phyloP scores from a whole-genome alignment of 2,888 invertebrate species.

The Caenorhabditis wallacei region DNA sequence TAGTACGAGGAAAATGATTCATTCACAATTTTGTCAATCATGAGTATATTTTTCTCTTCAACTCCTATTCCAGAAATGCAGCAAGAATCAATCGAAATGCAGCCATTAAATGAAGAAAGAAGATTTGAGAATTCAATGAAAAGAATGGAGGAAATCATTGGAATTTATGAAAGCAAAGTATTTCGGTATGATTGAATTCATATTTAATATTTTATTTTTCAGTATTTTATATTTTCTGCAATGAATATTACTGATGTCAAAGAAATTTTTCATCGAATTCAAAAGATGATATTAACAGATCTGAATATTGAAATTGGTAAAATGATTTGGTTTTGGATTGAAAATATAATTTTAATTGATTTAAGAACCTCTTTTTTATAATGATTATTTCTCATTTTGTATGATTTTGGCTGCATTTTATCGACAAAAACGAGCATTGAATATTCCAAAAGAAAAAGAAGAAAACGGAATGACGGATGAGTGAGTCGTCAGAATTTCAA shows the following conservation, averaged over 20 bases:
- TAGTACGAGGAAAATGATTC: conserved; percentile 29
- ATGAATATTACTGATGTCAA: not conserved
- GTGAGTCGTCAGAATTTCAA: not conserved
- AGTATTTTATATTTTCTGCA: conserved; percentile 26
- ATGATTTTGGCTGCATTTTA: conserved; percentile 50
- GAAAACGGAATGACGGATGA: not conserved
- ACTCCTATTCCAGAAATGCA: conserved; percentile 14
- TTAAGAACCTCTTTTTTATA: not conserved
- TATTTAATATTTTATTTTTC: conserved; percentile 5
- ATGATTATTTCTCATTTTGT: conserved; percentile 23
- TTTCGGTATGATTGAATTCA: not conserved
- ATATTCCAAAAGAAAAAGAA: conserved; percentile 5
- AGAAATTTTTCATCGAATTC: conserved; percentile 18
- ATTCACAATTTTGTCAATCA: not conserved
- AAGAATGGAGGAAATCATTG: conserved; percentile 39
- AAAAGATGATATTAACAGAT: not conserved
- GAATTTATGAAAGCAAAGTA: conserved; percentile 32
- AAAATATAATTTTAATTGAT: not conserved
- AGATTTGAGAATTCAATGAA: conserved; percentile 88
- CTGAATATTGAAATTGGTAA: conserved; percentile 44
- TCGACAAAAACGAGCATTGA: conserved; percentile 1
- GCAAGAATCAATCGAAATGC: conserved; percentile 88
- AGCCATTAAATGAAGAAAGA: too few species aligned
- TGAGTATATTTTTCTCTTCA: conserved; percentile 35
- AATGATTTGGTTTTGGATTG: not conserved